phyloP scores from a whole-genome alignment of 2,888 invertebrate genomes.

The Ashinkailepas kermadecensis region DNA sequence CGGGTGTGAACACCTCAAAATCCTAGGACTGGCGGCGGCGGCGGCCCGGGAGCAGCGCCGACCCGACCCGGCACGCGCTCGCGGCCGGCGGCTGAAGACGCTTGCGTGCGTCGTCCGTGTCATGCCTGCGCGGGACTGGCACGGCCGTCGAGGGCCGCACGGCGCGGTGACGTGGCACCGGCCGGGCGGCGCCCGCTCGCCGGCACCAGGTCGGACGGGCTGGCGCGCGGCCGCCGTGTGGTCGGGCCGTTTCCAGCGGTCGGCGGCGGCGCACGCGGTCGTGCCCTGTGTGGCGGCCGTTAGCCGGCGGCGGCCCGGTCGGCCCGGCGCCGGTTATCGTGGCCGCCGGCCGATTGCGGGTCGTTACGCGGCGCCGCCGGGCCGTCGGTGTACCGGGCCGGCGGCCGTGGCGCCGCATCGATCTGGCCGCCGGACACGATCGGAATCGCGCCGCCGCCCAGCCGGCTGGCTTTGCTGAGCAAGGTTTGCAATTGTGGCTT shows the following conservation, averaged over 20 bases:
- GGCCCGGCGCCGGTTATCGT: not conserved
- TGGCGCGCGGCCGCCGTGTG: not conserved
- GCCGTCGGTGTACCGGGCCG: not conserved
- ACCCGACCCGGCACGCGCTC: no score
- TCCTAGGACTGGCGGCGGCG: no score
- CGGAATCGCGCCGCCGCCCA: not conserved
- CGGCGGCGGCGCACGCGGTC: not conserved
- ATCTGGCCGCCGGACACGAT: not conserved
- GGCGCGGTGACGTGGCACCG: no score
- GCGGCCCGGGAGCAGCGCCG: no score
- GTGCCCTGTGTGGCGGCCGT: not conserved
- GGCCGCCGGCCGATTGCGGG: not conserved
- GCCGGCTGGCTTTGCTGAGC: not conserved
- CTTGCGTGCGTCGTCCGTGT: no score
- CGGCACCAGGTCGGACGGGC: not conserved
- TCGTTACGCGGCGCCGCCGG: not conserved
- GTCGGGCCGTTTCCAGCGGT: no score
- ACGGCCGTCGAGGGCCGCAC: no score
- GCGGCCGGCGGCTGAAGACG: no score
- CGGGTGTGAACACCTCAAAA: no score
- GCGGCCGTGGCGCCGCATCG: not conserved
- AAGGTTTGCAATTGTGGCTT: no score
- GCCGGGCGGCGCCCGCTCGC: no score
- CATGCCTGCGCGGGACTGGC: no score
- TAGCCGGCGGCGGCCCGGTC: not conserved